Evolutionary conservation across 2,113 vertebrate species (phyloP).

Genomic region (Tapirus terrestris): DNA sequence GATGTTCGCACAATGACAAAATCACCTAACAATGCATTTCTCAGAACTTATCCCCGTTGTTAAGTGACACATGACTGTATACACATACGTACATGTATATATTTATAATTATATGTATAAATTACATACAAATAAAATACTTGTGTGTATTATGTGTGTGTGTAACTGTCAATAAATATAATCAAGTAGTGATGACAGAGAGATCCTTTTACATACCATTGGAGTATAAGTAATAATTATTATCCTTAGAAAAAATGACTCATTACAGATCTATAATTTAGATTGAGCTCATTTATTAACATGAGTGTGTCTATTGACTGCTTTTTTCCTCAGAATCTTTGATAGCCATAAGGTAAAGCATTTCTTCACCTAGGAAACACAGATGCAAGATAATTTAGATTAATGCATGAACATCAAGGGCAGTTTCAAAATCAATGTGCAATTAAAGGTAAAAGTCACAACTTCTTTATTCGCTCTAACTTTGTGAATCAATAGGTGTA

Average conservation of each 20-base stretch:
- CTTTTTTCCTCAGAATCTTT: background rate
- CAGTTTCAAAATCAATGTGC: background rate
- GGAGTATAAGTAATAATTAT: background rate
- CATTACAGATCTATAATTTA: background rate
- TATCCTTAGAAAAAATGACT: background rate
- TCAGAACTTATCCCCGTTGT: too few species aligned
- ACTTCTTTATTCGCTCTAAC: rapidly evolving
- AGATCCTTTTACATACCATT: rapidly evolving
- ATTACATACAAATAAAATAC: background rate
- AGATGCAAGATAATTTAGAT: background rate
- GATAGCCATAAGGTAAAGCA: background rate
- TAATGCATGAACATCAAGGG: rapidly evolving
- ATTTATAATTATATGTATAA: background rate
- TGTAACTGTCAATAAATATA: background rate
- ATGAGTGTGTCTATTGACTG: background rate
- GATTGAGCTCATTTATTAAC: background rate
- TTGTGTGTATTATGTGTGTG: background rate
- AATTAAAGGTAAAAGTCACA: rapidly evolving
- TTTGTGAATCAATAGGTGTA: rapidly evolving
- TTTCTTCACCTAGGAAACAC: rapidly evolving
- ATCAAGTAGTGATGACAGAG: rapidly evolving
- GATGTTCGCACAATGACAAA: too few species aligned
- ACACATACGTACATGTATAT: rapidly evolving
- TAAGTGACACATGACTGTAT: too few species aligned
- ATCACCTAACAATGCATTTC: too few species aligned